Base-by-base conservation (phyloP, 2,113 vertebrate genomes). In the Stigmatopora argus region DNA sequence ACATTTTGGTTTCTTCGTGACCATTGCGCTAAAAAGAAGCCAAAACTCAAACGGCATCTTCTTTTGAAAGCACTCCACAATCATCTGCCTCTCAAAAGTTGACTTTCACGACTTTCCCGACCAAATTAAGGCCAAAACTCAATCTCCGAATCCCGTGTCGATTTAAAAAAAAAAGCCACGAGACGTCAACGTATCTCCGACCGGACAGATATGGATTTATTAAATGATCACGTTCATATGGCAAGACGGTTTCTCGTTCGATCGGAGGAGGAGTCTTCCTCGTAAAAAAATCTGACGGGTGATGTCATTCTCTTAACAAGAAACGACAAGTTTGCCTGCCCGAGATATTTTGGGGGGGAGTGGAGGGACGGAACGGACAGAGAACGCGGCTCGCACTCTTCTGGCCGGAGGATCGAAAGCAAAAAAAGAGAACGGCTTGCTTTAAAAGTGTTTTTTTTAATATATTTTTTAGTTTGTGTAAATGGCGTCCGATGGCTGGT, bases 321-420 rank as follows among this genome's bases (percentile, higher is more conserved):
- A 63, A 67, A 46, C 48, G 52, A 45, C 63, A 31, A 65, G 23
- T 62, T 66, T 69, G 31, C 66, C 55, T 47, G 18, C 47, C 18
- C 21, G 41, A 56, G 5, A 41, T 41, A 31, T 31, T 31, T 31
- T 31, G 26, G 26, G 26, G 26, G 26, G 26, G 26, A 3, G 26
- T 31, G 26, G 26, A 31, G 26, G 2, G 26, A 31, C 55, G 65
- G 70, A 66, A 70, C 64, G 64, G 71, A 79, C 74, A 69, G 72
- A 80, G 73, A 78, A 65, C 58, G 72, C 51, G 73, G 79, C 76
- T 77, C 68, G 63, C 62, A 68, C 63, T 82, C 70, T 80, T 71
- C 76, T 78, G 67, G 56, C 73, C 58, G 41, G 58, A 61, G 59
- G 45, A 23, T 61, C 45, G 38, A 45, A 45, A 7, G 18, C 11